A percentile compares a stretch with the other conserved stretches of the same genome.
These are phyloP conservation scores for Heptranchias perlo DNA, from an alignment of 2,113 vertebrate species.

Conservation along the genomic window DNA sequence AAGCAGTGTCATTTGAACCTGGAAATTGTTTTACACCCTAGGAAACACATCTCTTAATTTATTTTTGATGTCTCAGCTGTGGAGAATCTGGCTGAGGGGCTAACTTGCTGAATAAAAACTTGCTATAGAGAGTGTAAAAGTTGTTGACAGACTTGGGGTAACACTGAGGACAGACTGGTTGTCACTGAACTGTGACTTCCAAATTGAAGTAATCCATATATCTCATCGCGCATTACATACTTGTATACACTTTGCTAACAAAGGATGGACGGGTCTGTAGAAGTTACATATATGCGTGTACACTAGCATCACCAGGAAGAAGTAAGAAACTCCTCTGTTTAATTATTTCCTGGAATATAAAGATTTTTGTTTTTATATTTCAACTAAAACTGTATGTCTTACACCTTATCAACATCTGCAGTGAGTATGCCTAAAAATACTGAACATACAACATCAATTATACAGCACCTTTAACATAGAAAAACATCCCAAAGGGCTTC, in stretches of 20 bases:
- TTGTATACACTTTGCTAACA: not conserved
- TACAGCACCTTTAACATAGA: too few relatives aligned
- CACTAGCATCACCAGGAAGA: not conserved
- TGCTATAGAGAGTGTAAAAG: too few relatives aligned
- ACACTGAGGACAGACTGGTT: too few relatives aligned
- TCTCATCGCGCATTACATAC: too few relatives aligned
- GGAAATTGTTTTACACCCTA: not conserved
- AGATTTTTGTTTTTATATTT: not conserved
- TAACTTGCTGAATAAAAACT: too few relatives aligned
- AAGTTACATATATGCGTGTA: not conserved
- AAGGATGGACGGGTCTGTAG: not conserved
- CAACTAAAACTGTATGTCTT: not conserved
- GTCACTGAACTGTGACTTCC: too few relatives aligned
- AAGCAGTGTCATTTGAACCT: not conserved
- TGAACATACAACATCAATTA: not conserved
- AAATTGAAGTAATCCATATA: too few relatives aligned
- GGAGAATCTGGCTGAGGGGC: not conserved
- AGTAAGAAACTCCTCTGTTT: too few relatives aligned
- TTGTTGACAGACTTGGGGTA: too few relatives aligned
- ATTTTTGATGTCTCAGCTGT: not conserved
- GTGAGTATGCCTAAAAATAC: not conserved
- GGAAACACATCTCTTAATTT: not conserved
- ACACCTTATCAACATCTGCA: not conserved
- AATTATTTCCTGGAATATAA: not conserved
- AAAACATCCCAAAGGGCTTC: too few relatives aligned